Evolutionary conservation across 1,140 invertebrate genomes (phyloP).

Genomic region (Brachionus plicatilis): DNA sequence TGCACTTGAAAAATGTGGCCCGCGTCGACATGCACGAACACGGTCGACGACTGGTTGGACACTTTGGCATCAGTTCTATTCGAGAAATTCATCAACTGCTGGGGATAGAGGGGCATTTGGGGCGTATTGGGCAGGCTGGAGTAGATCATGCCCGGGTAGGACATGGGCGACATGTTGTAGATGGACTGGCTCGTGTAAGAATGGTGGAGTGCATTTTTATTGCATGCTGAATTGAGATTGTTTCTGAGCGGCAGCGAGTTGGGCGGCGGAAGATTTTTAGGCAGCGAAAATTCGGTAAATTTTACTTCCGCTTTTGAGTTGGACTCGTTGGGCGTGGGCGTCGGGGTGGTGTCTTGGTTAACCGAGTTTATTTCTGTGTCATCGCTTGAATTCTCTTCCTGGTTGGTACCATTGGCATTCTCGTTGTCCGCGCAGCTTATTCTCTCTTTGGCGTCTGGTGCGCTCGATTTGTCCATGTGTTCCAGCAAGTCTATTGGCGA

Average conservation of each 20-base stretch:
- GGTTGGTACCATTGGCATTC: not conserved
- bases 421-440: not conserved
- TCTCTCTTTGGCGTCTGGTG: not conserved
- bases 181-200: not conserved
- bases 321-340: conserved; percentile 24
- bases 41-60: not conserved
- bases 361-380: conserved; percentile 40
- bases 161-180: not conserved
- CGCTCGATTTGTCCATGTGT: not conserved
- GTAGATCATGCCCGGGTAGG: not conserved
- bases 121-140: conserved; percentile 34
- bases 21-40: conserved; percentile 16
- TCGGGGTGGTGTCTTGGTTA: conserved; percentile 34
- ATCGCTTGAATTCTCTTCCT: not conserved
- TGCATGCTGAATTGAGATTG: not conserved
- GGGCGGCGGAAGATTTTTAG: not conserved
- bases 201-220: not conserved
- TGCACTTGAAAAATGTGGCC: conserved; percentile 39
- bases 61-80: not conserved
- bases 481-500: conserved; percentile 6
- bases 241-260: not conserved
- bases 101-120: conserved; percentile 23
- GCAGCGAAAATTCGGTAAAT: conserved; percentile 28
- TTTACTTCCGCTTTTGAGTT: not conserved
- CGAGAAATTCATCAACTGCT: not conserved